Conservation (phyloP, 1,140 invertebrate genomes). For the Harlomillsia oculata region DNA sequence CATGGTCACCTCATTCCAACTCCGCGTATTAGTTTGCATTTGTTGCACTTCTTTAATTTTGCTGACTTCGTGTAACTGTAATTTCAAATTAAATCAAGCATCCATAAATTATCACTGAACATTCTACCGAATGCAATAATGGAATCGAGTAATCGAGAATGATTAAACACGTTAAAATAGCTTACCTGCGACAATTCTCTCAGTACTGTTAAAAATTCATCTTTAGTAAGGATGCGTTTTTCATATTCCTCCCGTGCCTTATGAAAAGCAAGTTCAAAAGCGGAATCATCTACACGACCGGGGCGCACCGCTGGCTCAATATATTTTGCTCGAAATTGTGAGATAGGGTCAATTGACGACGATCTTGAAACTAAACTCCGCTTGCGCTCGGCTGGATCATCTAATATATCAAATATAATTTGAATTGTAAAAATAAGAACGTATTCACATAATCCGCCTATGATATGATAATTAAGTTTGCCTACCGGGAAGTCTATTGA, state of each 20-base stretch:
- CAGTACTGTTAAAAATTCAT: conserved; percentile 63
- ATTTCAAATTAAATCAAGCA: conserved; percentile 37
- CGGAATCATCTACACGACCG: conserved; percentile 48
- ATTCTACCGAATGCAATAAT: too few relatives aligned
- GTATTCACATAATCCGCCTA: not conserved
- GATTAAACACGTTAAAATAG: too few relatives aligned
- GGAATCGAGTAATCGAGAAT: too few relatives aligned
- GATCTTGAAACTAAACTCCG: conserved; percentile 23
- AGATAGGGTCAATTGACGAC: conserved; percentile 23
- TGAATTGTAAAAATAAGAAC: not conserved
- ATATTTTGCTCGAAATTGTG: conserved; percentile 17
- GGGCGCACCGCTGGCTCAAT: conserved; percentile 12
- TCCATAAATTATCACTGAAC: not conserved
- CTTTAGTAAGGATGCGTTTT: conserved; percentile 62
- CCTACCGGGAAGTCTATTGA: conserved; percentile 47
- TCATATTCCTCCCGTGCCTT: conserved; percentile 70
- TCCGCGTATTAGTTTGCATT: conserved; percentile 48
- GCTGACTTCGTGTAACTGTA: conserved; percentile 62
- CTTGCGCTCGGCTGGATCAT: conserved; percentile 34
- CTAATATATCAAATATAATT: conserved; percentile 18
- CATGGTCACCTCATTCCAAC: not conserved
- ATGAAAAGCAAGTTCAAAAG: conserved; percentile 65
- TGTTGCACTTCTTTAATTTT: conserved; percentile 61
- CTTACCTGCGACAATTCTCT: conserved; percentile 49
- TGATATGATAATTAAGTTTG: conserved; percentile 22